phyloP scores from a whole-genome alignment of 92 coral and sea anemone genomes.

The Epizoanthus ramosus region DNA sequence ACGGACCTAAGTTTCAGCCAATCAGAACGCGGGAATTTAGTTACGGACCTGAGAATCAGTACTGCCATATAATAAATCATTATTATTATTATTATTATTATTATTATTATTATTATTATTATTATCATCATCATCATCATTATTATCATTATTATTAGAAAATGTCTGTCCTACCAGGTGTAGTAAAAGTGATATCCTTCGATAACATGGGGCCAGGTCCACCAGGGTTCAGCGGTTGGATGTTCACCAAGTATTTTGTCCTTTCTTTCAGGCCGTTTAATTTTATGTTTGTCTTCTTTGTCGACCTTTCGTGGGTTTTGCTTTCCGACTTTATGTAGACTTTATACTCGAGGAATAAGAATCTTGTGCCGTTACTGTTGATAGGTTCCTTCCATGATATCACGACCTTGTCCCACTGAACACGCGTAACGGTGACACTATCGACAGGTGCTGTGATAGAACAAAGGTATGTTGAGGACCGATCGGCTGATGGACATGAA shows the following conservation, averaged over 20 bases:
- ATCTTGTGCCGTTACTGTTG: constrained; percentile 24
- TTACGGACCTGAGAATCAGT: too few relatives aligned
- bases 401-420: constrained; percentile 60
- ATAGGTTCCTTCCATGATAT: constrained; percentile 78
- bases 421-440: constrained; percentile 54
- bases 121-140: too few relatives aligned
- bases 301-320: background rate
- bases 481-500: background rate
- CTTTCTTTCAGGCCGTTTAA: constrained; percentile 62
- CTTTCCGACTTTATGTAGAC: background rate
- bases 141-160: too few relatives aligned
- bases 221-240: constrained; percentile 52
- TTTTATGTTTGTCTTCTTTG: constrained; percentile 45
- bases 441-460: constrained; percentile 46
- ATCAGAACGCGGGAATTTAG: too few relatives aligned
- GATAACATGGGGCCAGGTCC: constrained; percentile 68
- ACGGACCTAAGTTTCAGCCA: too few relatives aligned
- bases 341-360: constrained; percentile 40
- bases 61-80: too few relatives aligned
- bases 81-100: too few relatives aligned
- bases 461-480: background rate
- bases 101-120: too few relatives aligned
- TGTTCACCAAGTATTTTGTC: constrained; percentile 59
- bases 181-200: constrained; percentile 45
- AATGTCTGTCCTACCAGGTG: constrained; percentile 50